Percentiles rank a stretch among this genome's conserved stretches.
phyloP scores from a whole-genome alignment of 2,113 vertebrate species.

The Phalacrocorax carbo region DNA sequence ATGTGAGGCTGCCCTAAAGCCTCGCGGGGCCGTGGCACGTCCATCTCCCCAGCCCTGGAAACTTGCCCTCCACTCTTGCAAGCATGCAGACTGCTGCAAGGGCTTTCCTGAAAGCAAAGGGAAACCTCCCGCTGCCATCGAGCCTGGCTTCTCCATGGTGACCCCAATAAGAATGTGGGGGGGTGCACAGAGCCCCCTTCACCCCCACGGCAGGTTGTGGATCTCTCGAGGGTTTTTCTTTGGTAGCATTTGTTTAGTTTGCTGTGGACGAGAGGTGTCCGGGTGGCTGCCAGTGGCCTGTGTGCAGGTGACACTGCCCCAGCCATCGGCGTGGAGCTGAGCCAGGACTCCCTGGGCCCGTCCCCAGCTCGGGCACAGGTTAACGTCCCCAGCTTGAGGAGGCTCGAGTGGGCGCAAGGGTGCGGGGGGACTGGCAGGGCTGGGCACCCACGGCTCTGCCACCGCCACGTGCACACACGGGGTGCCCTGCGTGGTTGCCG shows the following conservation, averaged over 20 bases:
- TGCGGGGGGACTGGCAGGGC: not conserved
- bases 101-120: not conserved
- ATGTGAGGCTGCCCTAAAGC: not conserved
- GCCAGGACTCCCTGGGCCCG: not conserved
- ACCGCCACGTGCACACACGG: rapidly evolving
- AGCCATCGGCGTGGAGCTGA: not conserved
- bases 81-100: not conserved
- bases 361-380: not conserved
- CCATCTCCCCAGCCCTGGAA: not conserved
- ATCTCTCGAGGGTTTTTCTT: not conserved
- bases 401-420: not conserved
- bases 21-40: rapidly evolving
- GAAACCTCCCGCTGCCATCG: rapidly evolving
- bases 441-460: not conserved
- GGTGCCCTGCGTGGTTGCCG: not conserved
- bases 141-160: not conserved
- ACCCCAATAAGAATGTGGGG: rapidly evolving
- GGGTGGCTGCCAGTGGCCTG: not conserved
- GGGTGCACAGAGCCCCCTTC: not conserved
- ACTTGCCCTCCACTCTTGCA: not conserved
- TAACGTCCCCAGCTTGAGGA: not conserved
- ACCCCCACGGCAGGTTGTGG: not conserved
- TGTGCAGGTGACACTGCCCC: not conserved
- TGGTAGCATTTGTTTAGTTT: not conserved
- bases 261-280: not conserved